Conservation (phyloP, 2,797 vertebrate species). For the Semotilus atromaculatus region DNA sequence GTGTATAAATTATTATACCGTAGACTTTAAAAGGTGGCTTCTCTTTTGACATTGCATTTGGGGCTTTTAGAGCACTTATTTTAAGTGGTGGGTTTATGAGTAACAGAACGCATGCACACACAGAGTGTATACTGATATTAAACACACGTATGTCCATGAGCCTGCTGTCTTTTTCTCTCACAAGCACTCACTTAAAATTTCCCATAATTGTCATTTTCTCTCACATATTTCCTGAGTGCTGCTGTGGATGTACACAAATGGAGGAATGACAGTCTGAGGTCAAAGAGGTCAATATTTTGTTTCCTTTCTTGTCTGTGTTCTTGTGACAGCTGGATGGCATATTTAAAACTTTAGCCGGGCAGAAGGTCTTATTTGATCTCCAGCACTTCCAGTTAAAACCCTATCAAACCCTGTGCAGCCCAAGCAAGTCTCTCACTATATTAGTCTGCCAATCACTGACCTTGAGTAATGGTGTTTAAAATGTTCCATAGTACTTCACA, state of each 20-base stretch:
- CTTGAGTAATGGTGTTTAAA: neutral
- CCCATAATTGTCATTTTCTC: slow-evolving; percentile 24
- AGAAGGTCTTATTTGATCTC: slow-evolving; percentile 46
- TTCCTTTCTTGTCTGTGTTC: neutral
- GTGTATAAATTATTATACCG: slow-evolving; percentile 51
- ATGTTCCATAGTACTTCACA: slow-evolving; percentile 13
- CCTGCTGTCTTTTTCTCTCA: slow-evolving; percentile 5
- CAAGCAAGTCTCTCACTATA: slow-evolving; percentile 8
- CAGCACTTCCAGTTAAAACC: slow-evolving; percentile 60
- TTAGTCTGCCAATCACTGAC: slow-evolving; percentile 9
- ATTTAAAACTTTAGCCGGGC: slow-evolving; percentile 65
- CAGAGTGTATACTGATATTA: slow-evolving; percentile 36
- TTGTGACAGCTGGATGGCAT: slow-evolving; percentile 71
- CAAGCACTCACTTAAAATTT: slow-evolving; percentile 12
- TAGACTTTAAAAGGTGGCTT: slow-evolving; percentile 51
- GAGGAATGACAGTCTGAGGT: slow-evolving; percentile 13
- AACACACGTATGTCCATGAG: slow-evolving; percentile 30
- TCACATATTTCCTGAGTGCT: neutral
- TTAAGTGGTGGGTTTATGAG: slow-evolving; percentile 61
- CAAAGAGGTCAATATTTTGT: slow-evolving; percentile 19
- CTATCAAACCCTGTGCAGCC: neutral
- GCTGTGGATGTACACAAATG: slow-evolving; percentile 20
- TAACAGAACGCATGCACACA: slow-evolving; percentile 33
- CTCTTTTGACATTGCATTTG: slow-evolving; percentile 53
- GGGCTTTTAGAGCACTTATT: slow-evolving; percentile 58